Conservation (phyloP, 2,113 vertebrate genomes). For the Mus musculus region DNA sequence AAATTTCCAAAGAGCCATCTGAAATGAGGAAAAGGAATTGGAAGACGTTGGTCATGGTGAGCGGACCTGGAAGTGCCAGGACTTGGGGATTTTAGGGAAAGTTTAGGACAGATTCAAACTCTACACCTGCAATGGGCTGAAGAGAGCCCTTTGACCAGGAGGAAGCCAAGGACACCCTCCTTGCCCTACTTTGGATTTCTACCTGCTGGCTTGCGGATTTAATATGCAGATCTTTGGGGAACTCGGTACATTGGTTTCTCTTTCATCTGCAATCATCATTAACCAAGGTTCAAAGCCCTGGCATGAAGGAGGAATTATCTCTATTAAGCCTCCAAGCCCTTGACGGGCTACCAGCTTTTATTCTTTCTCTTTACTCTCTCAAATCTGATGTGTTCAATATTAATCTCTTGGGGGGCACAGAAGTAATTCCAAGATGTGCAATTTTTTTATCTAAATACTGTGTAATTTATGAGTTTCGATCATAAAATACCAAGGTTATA, state of each 20-base stretch:
- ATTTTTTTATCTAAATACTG: constrained; percentile 62
- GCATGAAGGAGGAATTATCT: constrained; percentile 66
- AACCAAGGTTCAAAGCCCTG: constrained; percentile 75
- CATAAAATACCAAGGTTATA: constrained; percentile 61
- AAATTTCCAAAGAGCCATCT: neutral
- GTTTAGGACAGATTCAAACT: neutral
- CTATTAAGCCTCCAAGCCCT: constrained; percentile 43
- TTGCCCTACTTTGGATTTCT: neutral
- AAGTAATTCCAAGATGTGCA: constrained; percentile 46
- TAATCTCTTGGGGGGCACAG: constrained; percentile 70
- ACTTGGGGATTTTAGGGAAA: neutral
- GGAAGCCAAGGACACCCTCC: neutral
- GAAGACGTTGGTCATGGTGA: neutral
- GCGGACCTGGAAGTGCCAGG: neutral
- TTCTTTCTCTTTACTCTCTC: constrained; percentile 61
- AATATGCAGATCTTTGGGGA: constrained; percentile 45
- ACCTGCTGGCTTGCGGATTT: constrained; percentile 65
- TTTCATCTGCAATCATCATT: constrained; percentile 81
- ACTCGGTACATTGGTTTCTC: neutral
- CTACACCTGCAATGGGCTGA: neutral
- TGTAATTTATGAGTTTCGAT: constrained; percentile 71
- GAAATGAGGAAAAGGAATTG: neutral
- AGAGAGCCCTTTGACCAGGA: neutral
- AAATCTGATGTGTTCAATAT: constrained; percentile 64
- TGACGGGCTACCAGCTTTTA: constrained; percentile 63